phyloP scores from a whole-genome alignment of 2,113 vertebrate species.

The Campylomormyrus tamandua region DNA sequence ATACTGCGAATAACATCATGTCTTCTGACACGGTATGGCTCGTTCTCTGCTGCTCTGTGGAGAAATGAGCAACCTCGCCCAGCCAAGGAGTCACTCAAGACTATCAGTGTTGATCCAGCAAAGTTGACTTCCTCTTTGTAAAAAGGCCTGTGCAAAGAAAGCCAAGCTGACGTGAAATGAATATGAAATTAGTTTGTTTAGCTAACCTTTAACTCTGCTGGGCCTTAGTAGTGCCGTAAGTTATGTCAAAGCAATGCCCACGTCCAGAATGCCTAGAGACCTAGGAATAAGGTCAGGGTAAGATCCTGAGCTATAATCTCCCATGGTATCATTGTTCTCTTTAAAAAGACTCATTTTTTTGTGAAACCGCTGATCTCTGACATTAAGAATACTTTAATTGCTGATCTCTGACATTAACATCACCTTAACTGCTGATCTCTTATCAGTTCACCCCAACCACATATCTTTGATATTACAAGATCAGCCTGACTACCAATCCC shows the following conservation, averaged over 20 bases:
- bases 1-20: slow-evolving; percentile 33
- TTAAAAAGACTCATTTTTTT: background rate
- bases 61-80: slow-evolving; percentile 2
- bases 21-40: slow-evolving; percentile 39
- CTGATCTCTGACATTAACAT: background rate
- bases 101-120: slow-evolving; percentile 70
- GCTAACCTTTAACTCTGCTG: slow-evolving; percentile 18
- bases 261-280: background rate
- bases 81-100: slow-evolving; percentile 35
- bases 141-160: slow-evolving; percentile 45
- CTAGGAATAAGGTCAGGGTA: background rate
- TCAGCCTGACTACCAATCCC: background rate
- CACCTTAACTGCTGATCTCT: background rate
- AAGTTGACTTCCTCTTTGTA: slow-evolving; percentile 55
- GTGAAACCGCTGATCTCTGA: background rate
- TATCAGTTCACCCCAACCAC: background rate
- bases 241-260: background rate
- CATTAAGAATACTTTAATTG: background rate
- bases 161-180: slow-evolving; percentile 34
- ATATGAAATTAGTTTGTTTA: slow-evolving; percentile 29
- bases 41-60: background rate
- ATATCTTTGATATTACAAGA: background rate
- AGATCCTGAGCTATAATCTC: background rate
- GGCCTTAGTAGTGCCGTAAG: background rate
- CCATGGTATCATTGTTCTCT: background rate